Base-by-base conservation (phyloP, 2,113 vertebrate genomes). In the Tupaia tana region DNA sequence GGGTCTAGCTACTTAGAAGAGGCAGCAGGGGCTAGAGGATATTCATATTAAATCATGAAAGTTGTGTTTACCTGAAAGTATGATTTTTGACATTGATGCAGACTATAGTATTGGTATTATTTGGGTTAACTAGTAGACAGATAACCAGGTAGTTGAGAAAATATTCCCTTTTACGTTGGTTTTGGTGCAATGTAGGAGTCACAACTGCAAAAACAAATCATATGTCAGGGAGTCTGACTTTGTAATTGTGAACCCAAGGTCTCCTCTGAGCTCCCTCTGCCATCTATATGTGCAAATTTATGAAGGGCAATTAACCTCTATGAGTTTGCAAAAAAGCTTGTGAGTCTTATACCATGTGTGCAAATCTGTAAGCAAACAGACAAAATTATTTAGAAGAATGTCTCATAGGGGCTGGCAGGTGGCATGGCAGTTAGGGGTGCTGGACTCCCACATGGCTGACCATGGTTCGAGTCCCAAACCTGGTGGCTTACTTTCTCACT, bases 321-420 rank as follows among this genome's bases (percentile, higher is more conserved):
- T 67, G 71, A 87, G 34, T 94, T 73, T 91, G 66, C 59, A 64
- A 94, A 89, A 73, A 16, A 90, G 52, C 79, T 78, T 77, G 59
- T 66, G 59, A 96, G 73, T 25, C 71, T 86, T 63, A 29, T n/a
- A 43, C 74, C 93, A 96, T 86, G 77, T 95, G 86, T 91, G 29
- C 25, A 90, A 87, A 92, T 79, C n/a, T 75, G 66, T 87, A 80
- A 83, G 29, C 59, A 87, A 87, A 93, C 56, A 77, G 59, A 92
- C 52, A 79, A 80, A 84, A 82, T 85, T 85, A 54, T 93, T 94
- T 31, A 43, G 31, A 43, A 43, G 43, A 43, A 43, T 43, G 43
- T 43, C 43, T 43, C 43, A 43, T 43, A 43, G 43, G 43, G 43
- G 43, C 43, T 43, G 43, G 43, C 43, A 43, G 43, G 4, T 43